Evolutionary conservation across 2,113 vertebrate species (phyloP).

Genomic region (Dryoscopus gambensis): DNA sequence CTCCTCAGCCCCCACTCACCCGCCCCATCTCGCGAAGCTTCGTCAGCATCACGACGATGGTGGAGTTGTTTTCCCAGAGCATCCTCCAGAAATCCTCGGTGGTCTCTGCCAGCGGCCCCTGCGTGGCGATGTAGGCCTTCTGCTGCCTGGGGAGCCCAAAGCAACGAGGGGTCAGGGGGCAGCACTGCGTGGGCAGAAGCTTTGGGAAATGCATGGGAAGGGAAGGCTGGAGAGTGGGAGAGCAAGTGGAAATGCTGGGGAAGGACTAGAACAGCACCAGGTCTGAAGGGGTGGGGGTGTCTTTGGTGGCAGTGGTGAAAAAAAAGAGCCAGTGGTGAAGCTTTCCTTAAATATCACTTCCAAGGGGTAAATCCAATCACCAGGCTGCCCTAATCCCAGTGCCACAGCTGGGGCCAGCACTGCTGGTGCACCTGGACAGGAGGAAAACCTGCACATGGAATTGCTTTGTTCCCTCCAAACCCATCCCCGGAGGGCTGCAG

Average conservation of each 20-base stretch:
- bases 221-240: not conserved
- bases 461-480: not conserved
- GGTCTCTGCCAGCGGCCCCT: constrained; percentile 94
- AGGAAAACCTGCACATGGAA: rapidly evolving
- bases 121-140: constrained; percentile 95
- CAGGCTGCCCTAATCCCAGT: not conserved
- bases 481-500: not conserved
- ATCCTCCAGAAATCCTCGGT: constrained; percentile 98
- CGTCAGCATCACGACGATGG: constrained; percentile 97
- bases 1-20: constrained; percentile 57
- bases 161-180: not conserved
- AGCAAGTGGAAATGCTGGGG: not conserved
- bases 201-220: rapidly evolving
- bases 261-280: not conserved
- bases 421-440: not conserved
- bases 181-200: not conserved
- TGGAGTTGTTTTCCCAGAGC: constrained; percentile 98
- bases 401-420: not conserved
- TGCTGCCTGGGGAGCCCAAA: constrained; percentile 81
- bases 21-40: constrained; percentile 95
- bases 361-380: not conserved
- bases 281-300: not conserved
- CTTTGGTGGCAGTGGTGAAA: not conserved
- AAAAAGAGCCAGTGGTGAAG: rapidly evolving
- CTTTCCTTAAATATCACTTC: not conserved